Percentiles rank a stretch among this genome's conserved stretches.
These are phyloP conservation scores for Nowickia ferox DNA, from an alignment of 2,888 invertebrate species.

Conservation along the genomic window DNA sequence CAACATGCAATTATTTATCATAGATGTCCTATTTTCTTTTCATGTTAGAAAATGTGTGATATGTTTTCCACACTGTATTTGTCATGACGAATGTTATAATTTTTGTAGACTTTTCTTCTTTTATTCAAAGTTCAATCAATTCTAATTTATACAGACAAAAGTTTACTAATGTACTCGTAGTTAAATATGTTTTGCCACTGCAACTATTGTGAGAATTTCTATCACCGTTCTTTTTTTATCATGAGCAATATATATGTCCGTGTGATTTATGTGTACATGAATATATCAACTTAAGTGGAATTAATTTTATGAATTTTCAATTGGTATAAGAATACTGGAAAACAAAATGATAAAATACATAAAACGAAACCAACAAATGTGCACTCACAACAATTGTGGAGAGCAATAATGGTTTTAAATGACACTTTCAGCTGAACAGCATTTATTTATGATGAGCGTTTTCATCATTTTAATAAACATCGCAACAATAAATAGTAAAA, in stretches of 20 bases:
- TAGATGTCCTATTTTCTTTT: slow-evolving; percentile 20
- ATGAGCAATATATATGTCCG: background rate
- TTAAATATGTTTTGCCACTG: background rate
- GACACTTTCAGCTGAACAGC: slow-evolving; percentile 53
- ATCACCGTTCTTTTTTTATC: background rate
- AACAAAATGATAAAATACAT: slow-evolving; percentile 43
- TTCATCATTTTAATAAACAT: slow-evolving; percentile 39
- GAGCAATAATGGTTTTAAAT: slow-evolving; percentile 59
- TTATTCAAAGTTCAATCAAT: slow-evolving; percentile 24
- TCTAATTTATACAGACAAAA: slow-evolving; percentile 2
- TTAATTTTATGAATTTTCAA: slow-evolving; percentile 66
- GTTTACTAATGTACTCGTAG: slow-evolving; percentile 7
- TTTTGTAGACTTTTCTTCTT: slow-evolving; percentile 13
- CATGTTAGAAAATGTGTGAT: background rate
- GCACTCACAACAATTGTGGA: slow-evolving; percentile 50
- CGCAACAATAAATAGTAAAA: background rate
- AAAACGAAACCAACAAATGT: slow-evolving; percentile 45
- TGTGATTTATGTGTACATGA: background rate
- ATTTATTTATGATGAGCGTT: slow-evolving; percentile 44
- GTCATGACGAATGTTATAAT: background rate
- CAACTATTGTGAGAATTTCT: slow-evolving; percentile 3
- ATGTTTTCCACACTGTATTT: background rate
- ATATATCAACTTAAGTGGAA: slow-evolving; percentile 48
- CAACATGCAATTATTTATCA: slow-evolving; percentile 46
- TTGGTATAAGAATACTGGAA: slow-evolving; percentile 51